Conservation (phyloP, 2,888 invertebrate species). For the Spisula solida region DNA sequence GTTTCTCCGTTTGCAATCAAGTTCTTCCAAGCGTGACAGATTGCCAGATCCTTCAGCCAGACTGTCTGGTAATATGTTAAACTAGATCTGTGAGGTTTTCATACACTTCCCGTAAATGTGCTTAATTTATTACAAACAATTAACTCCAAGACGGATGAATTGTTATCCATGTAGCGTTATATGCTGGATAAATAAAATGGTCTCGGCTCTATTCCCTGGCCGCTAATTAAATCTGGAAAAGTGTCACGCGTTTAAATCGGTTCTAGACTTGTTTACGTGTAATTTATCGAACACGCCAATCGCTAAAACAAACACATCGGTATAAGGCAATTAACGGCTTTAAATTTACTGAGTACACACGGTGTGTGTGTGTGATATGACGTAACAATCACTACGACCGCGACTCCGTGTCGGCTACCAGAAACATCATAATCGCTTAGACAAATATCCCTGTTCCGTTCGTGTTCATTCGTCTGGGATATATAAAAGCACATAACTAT, state of each 20-base stretch:
- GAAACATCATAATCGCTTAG: not conserved
- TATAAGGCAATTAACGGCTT: not conserved
- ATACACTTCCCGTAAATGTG: slow-evolving; percentile 9
- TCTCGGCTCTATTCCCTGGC: not conserved
- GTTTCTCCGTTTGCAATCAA: slow-evolving; percentile 32
- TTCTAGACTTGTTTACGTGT: slow-evolving; percentile 15
- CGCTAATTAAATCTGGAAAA: slow-evolving; percentile 4
- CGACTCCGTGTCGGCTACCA: not conserved
- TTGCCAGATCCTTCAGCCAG: slow-evolving; percentile 25
- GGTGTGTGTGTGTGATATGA: not conserved
- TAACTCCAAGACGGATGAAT: slow-evolving; percentile 17
- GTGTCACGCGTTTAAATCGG: not conserved
- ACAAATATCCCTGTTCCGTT: not conserved
- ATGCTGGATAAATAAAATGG: slow-evolving; percentile 16
- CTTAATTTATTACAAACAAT: slow-evolving; percentile 42
- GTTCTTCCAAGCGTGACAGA: slow-evolving; percentile 25
- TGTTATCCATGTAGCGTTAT: slow-evolving; percentile 11
- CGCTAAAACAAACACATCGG: slow-evolving; percentile 5
- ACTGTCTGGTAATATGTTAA: slow-evolving; percentile 23
- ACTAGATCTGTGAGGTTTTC: not conserved
- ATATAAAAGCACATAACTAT: not conserved
- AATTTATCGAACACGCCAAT: not conserved
- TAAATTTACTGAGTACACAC: not conserved
- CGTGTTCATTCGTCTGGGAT: not conserved
- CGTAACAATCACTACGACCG: not conserved